Percentiles rank a stretch among this genome's conserved stretches.
These are phyloP conservation scores for Aurelia coerulea DNA, from an alignment of 30 jellyfish, hydroid and myxozoan species.

Conservation along the genomic window DNA sequence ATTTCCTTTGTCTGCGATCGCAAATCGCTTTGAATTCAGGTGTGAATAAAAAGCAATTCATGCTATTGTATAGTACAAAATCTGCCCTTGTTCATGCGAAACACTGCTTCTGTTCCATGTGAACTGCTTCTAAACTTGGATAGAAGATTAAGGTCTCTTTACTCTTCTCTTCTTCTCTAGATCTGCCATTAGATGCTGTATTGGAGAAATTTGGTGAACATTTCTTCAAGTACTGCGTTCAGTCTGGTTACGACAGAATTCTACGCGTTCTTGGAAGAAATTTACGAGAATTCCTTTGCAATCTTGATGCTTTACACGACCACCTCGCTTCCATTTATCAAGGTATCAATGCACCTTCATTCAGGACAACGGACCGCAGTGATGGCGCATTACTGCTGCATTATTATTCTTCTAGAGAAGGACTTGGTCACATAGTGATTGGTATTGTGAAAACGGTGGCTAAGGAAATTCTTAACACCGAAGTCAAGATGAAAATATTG, in stretches of 20 bases:
- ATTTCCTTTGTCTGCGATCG: no score
- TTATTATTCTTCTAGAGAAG: slow-evolving; percentile 80
- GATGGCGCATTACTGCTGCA: slow-evolving; percentile 86
- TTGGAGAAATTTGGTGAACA: slow-evolving; percentile 90
- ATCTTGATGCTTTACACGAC: slow-evolving; percentile 88
- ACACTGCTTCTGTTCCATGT: no score
- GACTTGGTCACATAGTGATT: slow-evolving; percentile 79
- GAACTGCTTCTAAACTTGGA: no score
- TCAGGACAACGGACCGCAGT: slow-evolving; percentile 78
- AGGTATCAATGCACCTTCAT: slow-evolving; percentile 94
- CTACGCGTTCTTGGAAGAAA: slow-evolving; percentile 82
- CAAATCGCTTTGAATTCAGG: no score
- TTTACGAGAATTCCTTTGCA: slow-evolving; percentile 72
- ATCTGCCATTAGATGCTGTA: slow-evolving; percentile 56
- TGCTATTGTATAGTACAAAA: no score
- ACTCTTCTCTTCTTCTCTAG: background rate
- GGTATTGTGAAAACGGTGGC: slow-evolving; percentile 92
- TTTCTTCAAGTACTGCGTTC: slow-evolving; percentile 81
- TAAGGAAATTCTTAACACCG: slow-evolving; percentile 69
- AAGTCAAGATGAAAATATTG: slow-evolving; percentile 42
- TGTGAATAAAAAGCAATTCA: no score
- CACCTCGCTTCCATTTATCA: slow-evolving; percentile 86
- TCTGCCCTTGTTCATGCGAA: no score
- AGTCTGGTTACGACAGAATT: slow-evolving; percentile 90
- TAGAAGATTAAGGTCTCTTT: no score